Conservation (phyloP, 2,888 invertebrate species). For the Acleris emargana region DNA sequence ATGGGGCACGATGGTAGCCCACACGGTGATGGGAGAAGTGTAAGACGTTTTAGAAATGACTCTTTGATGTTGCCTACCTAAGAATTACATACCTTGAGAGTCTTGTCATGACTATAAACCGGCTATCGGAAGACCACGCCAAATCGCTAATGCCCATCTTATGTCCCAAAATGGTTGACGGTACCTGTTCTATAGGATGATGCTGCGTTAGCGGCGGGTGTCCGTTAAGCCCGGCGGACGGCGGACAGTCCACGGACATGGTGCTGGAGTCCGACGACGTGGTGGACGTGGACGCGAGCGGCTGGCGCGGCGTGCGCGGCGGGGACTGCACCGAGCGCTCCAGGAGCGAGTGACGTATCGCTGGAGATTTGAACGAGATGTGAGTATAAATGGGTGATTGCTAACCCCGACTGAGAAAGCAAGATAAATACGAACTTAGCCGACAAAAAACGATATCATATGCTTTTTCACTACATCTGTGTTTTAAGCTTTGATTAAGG, state of each 20-base stretch:
- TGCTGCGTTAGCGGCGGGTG: constrained; percentile 54
- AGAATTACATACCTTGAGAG: constrained; percentile 73
- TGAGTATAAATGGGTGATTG: too few relatives aligned
- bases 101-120: constrained; percentile 97
- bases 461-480: too few relatives aligned
- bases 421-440: too few relatives aligned
- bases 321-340: constrained; percentile 80
- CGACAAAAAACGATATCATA: too few relatives aligned
- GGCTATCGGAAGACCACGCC: constrained; percentile 98
- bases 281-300: constrained; percentile 87
- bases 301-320: constrained; percentile 78
- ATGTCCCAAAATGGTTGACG: constrained; percentile 96
- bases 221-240: constrained; percentile 65
- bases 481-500: too few relatives aligned
- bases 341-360: constrained; percentile 87
- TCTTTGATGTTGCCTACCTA: neutral
- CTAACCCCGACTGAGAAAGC: too few relatives aligned
- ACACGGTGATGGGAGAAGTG: too few relatives aligned
- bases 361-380: constrained; percentile 56
- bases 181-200: constrained; percentile 67
- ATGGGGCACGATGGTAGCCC: neutral
- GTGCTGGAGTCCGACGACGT: constrained; percentile 86
- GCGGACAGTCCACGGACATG: constrained; percentile 79
- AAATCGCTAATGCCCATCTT: constrained; percentile 99
- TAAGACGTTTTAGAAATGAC: neutral